phyloP scores from a whole-genome alignment of 2,888 invertebrate species.

The Cerastoderma edule region DNA sequence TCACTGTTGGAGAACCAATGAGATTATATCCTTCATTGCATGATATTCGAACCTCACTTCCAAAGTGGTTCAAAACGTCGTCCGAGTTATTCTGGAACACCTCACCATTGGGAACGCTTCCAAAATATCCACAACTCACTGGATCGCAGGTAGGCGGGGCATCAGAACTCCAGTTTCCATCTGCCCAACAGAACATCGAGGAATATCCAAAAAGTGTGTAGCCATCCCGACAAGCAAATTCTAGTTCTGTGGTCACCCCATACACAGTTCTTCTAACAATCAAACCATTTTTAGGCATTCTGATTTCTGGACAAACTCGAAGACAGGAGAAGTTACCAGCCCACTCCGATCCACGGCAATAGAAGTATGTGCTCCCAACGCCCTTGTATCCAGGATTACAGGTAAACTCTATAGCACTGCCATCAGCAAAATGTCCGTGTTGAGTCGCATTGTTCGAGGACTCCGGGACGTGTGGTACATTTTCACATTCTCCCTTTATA shows the following conservation, averaged over 20 bases:
- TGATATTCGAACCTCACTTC: slow-evolving; percentile 28
- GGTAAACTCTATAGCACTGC: slow-evolving; percentile 6
- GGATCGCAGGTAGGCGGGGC: slow-evolving; percentile 34
- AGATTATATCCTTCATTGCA: slow-evolving; percentile 35
- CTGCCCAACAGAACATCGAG: slow-evolving; percentile 20
- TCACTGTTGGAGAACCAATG: slow-evolving; percentile 23
- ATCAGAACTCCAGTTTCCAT: slow-evolving; percentile 26
- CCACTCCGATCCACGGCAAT: slow-evolving; percentile 11
- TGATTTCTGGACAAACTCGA: slow-evolving; percentile 9
- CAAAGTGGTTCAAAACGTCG: slow-evolving; percentile 32
- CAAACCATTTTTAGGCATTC: slow-evolving; percentile 28
- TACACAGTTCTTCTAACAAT: slow-evolving; percentile 18
- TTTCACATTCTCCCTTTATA: neutral
- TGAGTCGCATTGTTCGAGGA: slow-evolving; percentile 18
- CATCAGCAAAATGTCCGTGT: slow-evolving; percentile 14
- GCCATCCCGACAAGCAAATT: slow-evolving; percentile 39
- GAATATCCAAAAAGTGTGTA: slow-evolving; percentile 13
- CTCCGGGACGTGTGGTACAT: slow-evolving; percentile 1
- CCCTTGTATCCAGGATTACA: slow-evolving; percentile 32
- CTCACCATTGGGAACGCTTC: slow-evolving; percentile 19
- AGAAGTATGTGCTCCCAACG: neutral
- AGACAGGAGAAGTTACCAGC: slow-evolving; percentile 21
- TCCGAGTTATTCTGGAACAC: slow-evolving; percentile 24
- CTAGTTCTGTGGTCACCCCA: slow-evolving; percentile 18
- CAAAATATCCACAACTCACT: slow-evolving; percentile 40